Conservation (phyloP, 1,140 invertebrate species). For the Leptopilina boulardi region DNA sequence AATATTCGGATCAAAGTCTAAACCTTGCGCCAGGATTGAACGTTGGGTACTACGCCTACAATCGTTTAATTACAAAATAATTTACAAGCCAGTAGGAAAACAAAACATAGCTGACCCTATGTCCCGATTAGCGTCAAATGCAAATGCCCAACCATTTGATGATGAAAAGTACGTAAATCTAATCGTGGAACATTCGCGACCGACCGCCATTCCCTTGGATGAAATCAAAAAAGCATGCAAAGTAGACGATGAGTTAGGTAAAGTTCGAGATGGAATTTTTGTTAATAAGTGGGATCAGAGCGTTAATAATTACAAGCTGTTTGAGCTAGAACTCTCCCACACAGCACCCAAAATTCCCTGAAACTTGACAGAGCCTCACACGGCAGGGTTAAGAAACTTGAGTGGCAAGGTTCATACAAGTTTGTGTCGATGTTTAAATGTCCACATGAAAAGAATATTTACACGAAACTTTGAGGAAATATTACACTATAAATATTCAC, state of each 20-base stretch:
- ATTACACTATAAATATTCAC: too few relatives aligned
- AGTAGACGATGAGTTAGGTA: constrained; percentile 5
- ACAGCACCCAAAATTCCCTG: too few relatives aligned
- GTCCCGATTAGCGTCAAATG: constrained; percentile 54
- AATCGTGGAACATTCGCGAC: neutral
- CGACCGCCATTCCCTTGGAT: constrained; percentile 25
- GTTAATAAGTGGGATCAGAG: constrained; percentile 8
- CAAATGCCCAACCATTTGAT: constrained; percentile 34
- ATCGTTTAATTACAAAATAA: constrained; percentile 47
- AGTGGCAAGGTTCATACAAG: too few relatives aligned
- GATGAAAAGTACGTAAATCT: constrained; percentile 35
- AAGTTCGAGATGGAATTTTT: constrained; percentile 38
- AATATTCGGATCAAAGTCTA: constrained; percentile 51
- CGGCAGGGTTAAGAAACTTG: too few relatives aligned
- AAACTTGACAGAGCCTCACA: too few relatives aligned
- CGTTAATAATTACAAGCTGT: constrained; percentile 35
- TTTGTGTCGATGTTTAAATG: too few relatives aligned
- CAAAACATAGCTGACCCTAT: constrained; percentile 67
- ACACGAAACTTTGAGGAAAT: too few relatives aligned
- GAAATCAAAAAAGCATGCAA: constrained; percentile 42
- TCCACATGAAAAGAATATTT: too few relatives aligned
- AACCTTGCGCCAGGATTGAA: constrained; percentile 58
- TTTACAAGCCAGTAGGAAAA: constrained; percentile 50
- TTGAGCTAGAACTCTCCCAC: constrained; percentile 52
- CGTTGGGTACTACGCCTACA: constrained; percentile 52